A percentile compares a stretch with the other conserved stretches of the same genome.
phyloP scores from a whole-genome alignment of 2,797 vertebrate species.

The Chiloscyllium punctatum region DNA sequence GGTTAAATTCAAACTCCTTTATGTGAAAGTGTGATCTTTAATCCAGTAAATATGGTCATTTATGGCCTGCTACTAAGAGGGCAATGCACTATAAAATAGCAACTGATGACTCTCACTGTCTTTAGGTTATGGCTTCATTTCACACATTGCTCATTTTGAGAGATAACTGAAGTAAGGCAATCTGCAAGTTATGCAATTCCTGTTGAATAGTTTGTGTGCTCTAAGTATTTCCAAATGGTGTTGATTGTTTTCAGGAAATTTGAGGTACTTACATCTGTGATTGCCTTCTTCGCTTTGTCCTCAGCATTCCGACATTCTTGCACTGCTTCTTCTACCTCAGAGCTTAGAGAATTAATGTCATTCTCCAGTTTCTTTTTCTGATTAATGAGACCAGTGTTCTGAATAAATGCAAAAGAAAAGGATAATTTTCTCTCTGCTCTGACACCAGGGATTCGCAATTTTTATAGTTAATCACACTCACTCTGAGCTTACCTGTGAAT shows the following conservation, averaged over 20 bases:
- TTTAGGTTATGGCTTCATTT: neutral
- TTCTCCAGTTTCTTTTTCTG: slow-evolving; percentile 88
- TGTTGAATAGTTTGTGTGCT: neutral
- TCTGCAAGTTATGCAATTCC: neutral
- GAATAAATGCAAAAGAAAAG: slow-evolving; percentile 38
- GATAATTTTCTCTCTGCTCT: neutral
- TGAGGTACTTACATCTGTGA: slow-evolving; percentile 71
- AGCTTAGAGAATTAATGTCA: slow-evolving; percentile 69
- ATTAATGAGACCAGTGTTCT: slow-evolving; percentile 85
- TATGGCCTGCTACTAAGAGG: neutral
- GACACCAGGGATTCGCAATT: neutral
- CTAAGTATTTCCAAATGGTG: neutral
- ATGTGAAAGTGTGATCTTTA: neutral
- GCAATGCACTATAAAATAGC: neutral
- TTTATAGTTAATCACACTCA: neutral
- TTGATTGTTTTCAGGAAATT: too few species aligned
- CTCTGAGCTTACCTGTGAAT: slow-evolving; percentile 68
- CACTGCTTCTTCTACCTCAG: slow-evolving; percentile 76
- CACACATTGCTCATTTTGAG: too few species aligned
- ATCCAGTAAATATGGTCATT: neutral
- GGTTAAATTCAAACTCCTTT: neutral
- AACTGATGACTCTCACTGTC: neutral
- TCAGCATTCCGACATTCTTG: slow-evolving; percentile 82
- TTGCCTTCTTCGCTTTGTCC: slow-evolving; percentile 89
- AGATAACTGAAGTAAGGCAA: neutral